phyloP scores from a whole-genome alignment of 2,888 invertebrate species.

The Drosophila vallismaia region DNA sequence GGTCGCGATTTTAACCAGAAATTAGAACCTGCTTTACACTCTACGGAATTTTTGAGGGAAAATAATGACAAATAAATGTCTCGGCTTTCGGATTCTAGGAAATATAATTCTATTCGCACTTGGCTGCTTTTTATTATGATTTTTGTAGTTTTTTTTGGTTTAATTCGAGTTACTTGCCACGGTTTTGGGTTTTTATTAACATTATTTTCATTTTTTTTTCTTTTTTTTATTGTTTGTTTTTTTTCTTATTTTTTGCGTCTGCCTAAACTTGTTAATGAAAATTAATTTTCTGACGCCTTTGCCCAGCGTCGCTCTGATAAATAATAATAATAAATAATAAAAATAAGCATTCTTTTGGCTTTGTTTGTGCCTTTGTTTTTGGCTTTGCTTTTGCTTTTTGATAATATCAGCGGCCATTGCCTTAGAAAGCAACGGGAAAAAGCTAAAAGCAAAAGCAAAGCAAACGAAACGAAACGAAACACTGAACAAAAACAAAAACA shows the following conservation, averaged over 20 bases:
- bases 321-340: constrained; percentile 62
- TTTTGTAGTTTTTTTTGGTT: constrained; percentile 12
- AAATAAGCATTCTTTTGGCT: constrained; percentile 35
- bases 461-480: constrained; percentile 15
- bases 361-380: not conserved
- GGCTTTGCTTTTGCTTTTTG: constrained; percentile 45
- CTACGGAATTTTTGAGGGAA: constrained; percentile 13
- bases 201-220: not conserved
- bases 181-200: constrained; percentile 5
- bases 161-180: constrained; percentile 7
- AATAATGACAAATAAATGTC: constrained; percentile 7
- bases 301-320: constrained; percentile 35
- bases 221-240: constrained; percentile 7
- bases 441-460: constrained; percentile 1
- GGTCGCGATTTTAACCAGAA: not conserved
- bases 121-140: constrained; percentile 8
- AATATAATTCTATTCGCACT: no score
- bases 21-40: constrained; percentile 6
- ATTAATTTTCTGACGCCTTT: constrained; percentile 62
- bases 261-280: constrained; percentile 66
- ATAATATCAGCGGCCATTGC: constrained; percentile 71
- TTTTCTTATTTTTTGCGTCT: constrained; percentile 27
- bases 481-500: constrained; percentile 8
- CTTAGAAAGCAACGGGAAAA: constrained; percentile 45
- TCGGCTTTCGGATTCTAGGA: no score